phyloP scores from a whole-genome alignment of 2,888 invertebrate genomes.

The Nomada hirtipes region DNA sequence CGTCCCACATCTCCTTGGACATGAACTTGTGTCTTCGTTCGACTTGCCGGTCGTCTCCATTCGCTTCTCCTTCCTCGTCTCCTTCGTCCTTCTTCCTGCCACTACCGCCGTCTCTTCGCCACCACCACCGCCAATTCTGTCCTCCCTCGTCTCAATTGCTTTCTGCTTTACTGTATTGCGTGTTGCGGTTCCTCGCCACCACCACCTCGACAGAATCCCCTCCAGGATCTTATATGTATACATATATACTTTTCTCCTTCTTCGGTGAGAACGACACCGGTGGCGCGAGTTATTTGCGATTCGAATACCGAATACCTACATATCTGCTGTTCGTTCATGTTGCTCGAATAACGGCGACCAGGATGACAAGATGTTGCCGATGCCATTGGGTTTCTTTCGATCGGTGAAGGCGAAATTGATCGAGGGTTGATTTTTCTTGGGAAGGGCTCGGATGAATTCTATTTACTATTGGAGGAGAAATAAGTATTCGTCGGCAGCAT shows the following conservation, averaged over 20 bases:
- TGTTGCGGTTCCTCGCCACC: slow-evolving; percentile 9
- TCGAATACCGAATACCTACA: slow-evolving; percentile 27
- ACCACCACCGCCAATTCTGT: slow-evolving; percentile 36
- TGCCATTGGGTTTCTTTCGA: too few species aligned
- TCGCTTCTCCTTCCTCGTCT: slow-evolving; percentile 67
- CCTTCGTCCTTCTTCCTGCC: slow-evolving; percentile 73
- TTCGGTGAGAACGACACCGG: slow-evolving; percentile 33
- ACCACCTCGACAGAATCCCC: slow-evolving; percentile 24
- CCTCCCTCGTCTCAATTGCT: slow-evolving; percentile 35
- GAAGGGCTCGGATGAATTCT: too few species aligned
- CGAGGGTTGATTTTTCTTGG: too few species aligned
- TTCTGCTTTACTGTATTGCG: not conserved
- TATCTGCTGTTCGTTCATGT: not conserved
- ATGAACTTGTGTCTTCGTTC: slow-evolving; percentile 81
- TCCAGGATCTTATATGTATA: not conserved
- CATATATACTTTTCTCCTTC: slow-evolving; percentile 53
- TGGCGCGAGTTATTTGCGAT: slow-evolving; percentile 38
- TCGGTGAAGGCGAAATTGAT: too few species aligned
- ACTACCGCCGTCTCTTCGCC: slow-evolving; percentile 51
- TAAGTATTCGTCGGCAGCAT: too few species aligned
- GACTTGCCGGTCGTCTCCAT: slow-evolving; percentile 71
- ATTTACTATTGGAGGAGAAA: too few species aligned
- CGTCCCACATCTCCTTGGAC: slow-evolving; percentile 83
- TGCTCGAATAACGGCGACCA: slow-evolving; percentile 9
- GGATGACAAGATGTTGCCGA: too few species aligned